These are phyloP conservation scores for Gryllus bimaculatus DNA, from an alignment of 1,140 invertebrate species.

Conservation along the genomic window DNA sequence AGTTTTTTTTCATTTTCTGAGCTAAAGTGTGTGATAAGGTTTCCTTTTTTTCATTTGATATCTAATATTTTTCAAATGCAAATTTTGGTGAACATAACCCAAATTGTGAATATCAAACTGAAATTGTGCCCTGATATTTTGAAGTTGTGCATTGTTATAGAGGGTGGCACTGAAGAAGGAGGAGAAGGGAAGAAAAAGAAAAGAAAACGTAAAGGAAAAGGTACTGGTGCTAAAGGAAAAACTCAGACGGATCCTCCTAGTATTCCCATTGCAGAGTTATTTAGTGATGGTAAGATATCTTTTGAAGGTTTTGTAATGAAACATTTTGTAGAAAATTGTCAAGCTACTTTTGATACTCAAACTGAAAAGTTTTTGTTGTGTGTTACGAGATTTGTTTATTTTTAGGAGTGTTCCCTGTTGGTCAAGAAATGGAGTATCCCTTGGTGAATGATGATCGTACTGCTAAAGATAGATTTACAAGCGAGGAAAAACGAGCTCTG, in stretches of 20 bases:
- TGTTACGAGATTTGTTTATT: background rate
- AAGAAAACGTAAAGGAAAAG: conserved; percentile 33
- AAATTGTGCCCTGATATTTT: too few species aligned
- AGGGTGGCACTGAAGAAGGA: conserved; percentile 26
- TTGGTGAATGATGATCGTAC: conserved; percentile 64
- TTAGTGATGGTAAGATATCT: conserved; percentile 58
- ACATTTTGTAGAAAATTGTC: background rate
- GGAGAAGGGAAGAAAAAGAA: conserved; percentile 49
- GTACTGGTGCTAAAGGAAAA: conserved; percentile 39
- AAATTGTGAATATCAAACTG: too few species aligned
- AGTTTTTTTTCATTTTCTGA: too few species aligned
- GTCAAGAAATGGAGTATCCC: conserved; percentile 70
- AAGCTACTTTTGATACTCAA: too few species aligned
- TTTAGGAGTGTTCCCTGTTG: conserved; percentile 60
- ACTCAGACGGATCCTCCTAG: conserved; percentile 75
- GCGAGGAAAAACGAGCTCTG: conserved; percentile 80
- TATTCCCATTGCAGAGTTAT: conserved; percentile 77
- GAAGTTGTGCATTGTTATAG: too few species aligned
- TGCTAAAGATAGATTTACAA: conserved; percentile 77
- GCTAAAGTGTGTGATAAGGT: too few species aligned
- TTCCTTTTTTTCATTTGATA: too few species aligned
- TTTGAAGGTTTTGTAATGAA: conserved; percentile 5
- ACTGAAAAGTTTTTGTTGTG: too few species aligned
- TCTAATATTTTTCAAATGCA: too few species aligned
- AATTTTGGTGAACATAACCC: too few species aligned